phyloP scores from a whole-genome alignment of 1,140 invertebrate species.

The Sinonovacula constricta region DNA sequence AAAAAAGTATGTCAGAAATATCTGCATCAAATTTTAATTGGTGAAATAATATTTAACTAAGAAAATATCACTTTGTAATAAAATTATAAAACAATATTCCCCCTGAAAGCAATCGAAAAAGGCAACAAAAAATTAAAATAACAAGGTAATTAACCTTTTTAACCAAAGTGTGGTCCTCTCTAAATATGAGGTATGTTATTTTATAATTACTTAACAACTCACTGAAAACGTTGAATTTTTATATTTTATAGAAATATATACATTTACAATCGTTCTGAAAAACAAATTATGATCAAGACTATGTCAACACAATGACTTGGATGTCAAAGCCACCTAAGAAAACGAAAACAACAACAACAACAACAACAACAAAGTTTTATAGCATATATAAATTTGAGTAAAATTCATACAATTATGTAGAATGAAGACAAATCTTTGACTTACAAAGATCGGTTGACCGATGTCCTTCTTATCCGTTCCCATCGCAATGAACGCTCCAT shows the following conservation, averaged over 20 bases:
- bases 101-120: too few relatives aligned
- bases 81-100: too few relatives aligned
- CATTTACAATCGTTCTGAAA: too few relatives aligned
- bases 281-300: background rate
- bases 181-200: too few relatives aligned
- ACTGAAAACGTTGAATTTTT: too few relatives aligned
- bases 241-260: too few relatives aligned
- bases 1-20: background rate
- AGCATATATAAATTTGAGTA: background rate
- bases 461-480: slow-evolving; percentile 42
- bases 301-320: background rate
- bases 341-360: background rate
- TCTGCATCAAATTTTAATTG: background rate
- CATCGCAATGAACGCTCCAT: slow-evolving; percentile 1
- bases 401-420: background rate
- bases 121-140: too few relatives aligned
- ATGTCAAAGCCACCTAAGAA: background rate
- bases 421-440: too few relatives aligned
- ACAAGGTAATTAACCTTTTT: too few relatives aligned
- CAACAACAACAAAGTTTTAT: background rate
- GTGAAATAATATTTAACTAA: background rate
- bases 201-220: too few relatives aligned
- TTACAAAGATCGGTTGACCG: slow-evolving; percentile 31
- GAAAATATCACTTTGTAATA: background rate
- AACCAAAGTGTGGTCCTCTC: too few relatives aligned